Conservation (phyloP, 2,888 invertebrate genomes). For the Piscicola geometra region DNA sequence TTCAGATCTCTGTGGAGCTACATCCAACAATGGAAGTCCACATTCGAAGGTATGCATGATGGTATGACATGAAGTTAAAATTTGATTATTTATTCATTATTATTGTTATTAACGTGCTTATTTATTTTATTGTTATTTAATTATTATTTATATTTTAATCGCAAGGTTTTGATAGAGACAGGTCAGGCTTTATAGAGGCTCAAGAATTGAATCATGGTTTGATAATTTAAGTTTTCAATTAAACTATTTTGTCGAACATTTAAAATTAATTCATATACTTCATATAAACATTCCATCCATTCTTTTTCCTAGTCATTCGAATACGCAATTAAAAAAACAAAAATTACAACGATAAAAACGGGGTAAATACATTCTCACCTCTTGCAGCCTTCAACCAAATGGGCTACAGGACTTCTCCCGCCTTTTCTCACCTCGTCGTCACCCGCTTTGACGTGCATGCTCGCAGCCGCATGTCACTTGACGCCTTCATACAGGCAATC, state of each 20-base stretch:
- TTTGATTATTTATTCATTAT: no score
- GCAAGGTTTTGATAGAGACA: slow-evolving; percentile 51
- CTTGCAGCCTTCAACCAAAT: slow-evolving; percentile 72
- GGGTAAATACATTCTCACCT: neutral
- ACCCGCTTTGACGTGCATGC: slow-evolving; percentile 66
- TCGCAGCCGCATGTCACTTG: slow-evolving; percentile 69
- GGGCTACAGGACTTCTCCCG: slow-evolving; percentile 78
- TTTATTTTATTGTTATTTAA: neutral
- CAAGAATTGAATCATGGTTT: slow-evolving; percentile 53
- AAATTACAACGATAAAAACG: no score
- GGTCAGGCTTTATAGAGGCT: slow-evolving; percentile 55
- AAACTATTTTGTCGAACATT: neutral
- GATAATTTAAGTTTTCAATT: slow-evolving; percentile 37
- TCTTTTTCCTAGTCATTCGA: no score
- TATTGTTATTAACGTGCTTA: no score
- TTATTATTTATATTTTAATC: neutral
- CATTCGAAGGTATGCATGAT: slow-evolving; percentile 49
- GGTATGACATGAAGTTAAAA: no score
- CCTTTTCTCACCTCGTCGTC: slow-evolving; percentile 70
- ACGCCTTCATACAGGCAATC: slow-evolving; percentile 76
- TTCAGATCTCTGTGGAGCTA: slow-evolving; percentile 56
- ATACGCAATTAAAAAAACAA: no score
- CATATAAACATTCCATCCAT: neutral
- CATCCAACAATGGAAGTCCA: slow-evolving; percentile 55
- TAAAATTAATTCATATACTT: neutral